phyloP scores from a whole-genome alignment of 2,888 invertebrate species.

The Cosmia trapezina region DNA sequence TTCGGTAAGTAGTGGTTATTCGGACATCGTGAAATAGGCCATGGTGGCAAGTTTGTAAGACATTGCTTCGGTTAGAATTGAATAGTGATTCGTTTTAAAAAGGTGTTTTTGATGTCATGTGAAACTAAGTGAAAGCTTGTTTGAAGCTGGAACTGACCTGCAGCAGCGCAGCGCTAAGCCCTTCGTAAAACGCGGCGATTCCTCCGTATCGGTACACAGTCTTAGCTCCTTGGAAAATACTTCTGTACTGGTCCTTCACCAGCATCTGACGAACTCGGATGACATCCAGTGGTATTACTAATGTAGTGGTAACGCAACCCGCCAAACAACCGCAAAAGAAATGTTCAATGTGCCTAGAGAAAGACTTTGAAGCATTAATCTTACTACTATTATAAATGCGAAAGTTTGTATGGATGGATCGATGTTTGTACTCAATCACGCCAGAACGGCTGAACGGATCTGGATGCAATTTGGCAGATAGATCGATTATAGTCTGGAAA shows the following conservation, averaged over 20 bases:
- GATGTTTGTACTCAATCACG: too few species aligned
- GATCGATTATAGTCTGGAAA: too few species aligned
- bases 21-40: too few species aligned
- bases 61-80: not conserved
- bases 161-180: slow-evolving; percentile 78
- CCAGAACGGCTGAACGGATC: too few species aligned
- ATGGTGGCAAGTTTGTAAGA: not conserved
- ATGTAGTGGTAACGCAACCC: slow-evolving; percentile 75
- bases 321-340: slow-evolving; percentile 79
- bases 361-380: not conserved
- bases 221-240: slow-evolving; percentile 75
- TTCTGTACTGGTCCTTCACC: slow-evolving; percentile 79
- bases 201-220: slow-evolving; percentile 81
- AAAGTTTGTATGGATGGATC: too few species aligned
- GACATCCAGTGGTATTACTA: slow-evolving; percentile 82
- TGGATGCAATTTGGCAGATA: too few species aligned
- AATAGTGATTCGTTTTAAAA: not conserved
- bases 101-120: not conserved
- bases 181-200: slow-evolving; percentile 81
- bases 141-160: slow-evolving; percentile 70
- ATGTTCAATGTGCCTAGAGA: slow-evolving; percentile 18
- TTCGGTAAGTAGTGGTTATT: too few species aligned
- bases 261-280: slow-evolving; percentile 85
- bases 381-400: too few species aligned
- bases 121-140: not conserved